A percentile compares a stretch with the other conserved stretches of the same genome.
Evolutionary conservation across 2,888 invertebrate genomes (phyloP).

Genomic region (Zonitis immaculata): DNA sequence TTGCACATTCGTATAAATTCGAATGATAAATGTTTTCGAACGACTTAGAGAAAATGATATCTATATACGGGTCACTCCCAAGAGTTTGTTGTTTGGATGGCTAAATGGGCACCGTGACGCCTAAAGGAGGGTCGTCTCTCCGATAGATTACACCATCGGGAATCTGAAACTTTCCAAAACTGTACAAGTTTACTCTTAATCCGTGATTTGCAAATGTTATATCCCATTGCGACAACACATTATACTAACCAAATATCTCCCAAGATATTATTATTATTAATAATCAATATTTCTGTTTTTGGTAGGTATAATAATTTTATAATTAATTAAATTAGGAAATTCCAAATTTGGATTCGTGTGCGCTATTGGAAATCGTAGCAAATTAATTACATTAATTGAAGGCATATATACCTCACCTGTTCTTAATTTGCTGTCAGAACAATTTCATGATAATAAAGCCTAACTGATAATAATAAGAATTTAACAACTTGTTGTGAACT

Average conservation of each 20-base stretch:
- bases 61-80: constrained; percentile 43
- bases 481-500: neutral
- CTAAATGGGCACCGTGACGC: constrained; percentile 44
- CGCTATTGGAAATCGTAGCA: constrained; percentile 36
- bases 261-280: no score
- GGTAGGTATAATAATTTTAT: no score
- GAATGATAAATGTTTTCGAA: constrained; percentile 42
- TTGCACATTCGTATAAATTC: constrained; percentile 37
- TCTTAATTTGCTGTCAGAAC: neutral
- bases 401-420: constrained; percentile 11
- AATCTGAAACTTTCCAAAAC: constrained; percentile 24
- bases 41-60: constrained; percentile 32
- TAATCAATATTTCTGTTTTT: neutral
- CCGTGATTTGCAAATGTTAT: constrained; percentile 45
- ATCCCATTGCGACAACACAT: constrained; percentile 30
- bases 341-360: no score
- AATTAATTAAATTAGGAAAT: no score
- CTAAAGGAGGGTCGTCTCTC: constrained; percentile 37
- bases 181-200: constrained; percentile 42
- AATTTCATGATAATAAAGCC: neutral
- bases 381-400: constrained; percentile 40
- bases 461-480: no score
- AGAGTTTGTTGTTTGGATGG: constrained; percentile 28
- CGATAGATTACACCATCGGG: constrained; percentile 49
- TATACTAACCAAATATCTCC: constrained; percentile 17